phyloP scores from a whole-genome alignment of 2,888 invertebrate genomes.

The Linnaemya tessellans region DNA sequence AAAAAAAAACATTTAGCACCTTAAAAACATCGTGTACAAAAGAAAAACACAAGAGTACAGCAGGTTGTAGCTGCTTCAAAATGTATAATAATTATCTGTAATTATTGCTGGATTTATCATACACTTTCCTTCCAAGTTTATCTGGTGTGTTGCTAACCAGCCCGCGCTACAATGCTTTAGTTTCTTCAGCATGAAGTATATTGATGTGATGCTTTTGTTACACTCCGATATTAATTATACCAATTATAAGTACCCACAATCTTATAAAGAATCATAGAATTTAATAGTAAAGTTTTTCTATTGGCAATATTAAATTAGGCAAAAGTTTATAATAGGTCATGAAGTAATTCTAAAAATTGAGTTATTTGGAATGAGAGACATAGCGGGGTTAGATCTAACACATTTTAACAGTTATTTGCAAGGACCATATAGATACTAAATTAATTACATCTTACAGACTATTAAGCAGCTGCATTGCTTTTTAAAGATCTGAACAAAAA shows the following conservation, averaged over 20 bases:
- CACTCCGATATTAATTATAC: constrained; percentile 34
- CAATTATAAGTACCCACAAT: constrained; percentile 40
- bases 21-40: background rate
- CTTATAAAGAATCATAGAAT: too few relatives aligned
- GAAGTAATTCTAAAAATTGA: too few relatives aligned
- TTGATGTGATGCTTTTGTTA: background rate
- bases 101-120: constrained; percentile 44
- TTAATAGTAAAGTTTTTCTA: too few relatives aligned
- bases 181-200: background rate
- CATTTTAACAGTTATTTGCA: too few relatives aligned
- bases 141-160: constrained; percentile 3
- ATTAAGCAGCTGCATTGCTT: too few relatives aligned
- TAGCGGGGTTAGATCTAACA: too few relatives aligned
- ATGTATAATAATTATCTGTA: constrained; percentile 62
- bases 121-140: background rate
- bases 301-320: too few relatives aligned
- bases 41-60: background rate
- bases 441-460: too few relatives aligned
- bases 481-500: too few relatives aligned
- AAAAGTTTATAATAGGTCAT: too few relatives aligned
- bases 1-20: constrained; percentile 34
- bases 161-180: background rate
- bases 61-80: constrained; percentile 41
- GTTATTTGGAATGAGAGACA: too few relatives aligned
- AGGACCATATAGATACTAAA: too few relatives aligned